These are phyloP conservation scores for Clivina fossor DNA, from an alignment of 2,888 invertebrate species.

Conservation along the genomic window DNA sequence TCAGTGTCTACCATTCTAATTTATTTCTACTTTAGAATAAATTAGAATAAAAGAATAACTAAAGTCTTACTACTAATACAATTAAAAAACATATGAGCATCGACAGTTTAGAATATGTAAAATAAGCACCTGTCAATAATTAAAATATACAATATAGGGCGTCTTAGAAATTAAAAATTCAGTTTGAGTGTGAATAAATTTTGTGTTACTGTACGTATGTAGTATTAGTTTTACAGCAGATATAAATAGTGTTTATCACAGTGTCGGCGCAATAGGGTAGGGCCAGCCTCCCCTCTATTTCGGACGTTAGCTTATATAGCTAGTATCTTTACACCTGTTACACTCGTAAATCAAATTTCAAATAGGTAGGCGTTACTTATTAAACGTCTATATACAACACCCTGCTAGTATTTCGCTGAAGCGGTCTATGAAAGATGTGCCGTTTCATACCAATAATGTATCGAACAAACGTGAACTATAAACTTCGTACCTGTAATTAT, in stretches of 20 bases:
- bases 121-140: too few relatives aligned
- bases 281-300: conserved; percentile 29
- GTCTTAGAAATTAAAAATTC: too few relatives aligned
- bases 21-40: too few relatives aligned
- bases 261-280: not conserved
- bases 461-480: conserved; percentile 25
- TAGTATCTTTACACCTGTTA: conserved; percentile 34
- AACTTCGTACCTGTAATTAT: conserved; percentile 33
- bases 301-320: conserved; percentile 15
- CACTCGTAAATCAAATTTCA: conserved; percentile 51
- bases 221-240: not conserved
- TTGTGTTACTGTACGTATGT: not conserved
- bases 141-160: too few relatives aligned
- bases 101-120: too few relatives aligned
- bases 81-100: too few relatives aligned
- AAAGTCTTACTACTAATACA: too few relatives aligned
- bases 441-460: not conserved
- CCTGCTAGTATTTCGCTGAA: conserved; percentile 14
- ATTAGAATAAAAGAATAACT: too few relatives aligned
- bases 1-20: too few relatives aligned
- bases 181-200: not conserved
- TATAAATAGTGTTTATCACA: not conserved
- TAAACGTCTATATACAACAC: conserved; percentile 41
- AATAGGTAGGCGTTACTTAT: conserved; percentile 52
- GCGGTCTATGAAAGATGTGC: conserved; percentile 16